Conservation (phyloP, 2,888 invertebrate species). For the Yponomeuta sedellus region DNA sequence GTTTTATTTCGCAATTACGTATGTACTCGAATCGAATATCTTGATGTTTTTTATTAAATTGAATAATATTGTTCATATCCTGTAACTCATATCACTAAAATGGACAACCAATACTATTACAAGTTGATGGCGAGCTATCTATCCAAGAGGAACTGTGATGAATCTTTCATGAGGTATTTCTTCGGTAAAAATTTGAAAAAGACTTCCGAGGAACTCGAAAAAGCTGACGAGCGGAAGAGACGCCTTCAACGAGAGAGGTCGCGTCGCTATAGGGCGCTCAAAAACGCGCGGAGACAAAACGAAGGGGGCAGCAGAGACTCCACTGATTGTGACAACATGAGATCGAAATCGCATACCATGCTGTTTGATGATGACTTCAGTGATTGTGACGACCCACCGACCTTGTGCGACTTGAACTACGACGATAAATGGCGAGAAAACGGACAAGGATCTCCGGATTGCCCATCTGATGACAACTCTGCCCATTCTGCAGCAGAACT, state of each 20-base stretch:
- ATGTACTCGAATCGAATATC: no score
- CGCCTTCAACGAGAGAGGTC: constrained; percentile 64
- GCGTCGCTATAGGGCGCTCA: constrained; percentile 61
- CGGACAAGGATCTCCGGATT: constrained; percentile 46
- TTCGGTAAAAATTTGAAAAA: constrained; percentile 67
- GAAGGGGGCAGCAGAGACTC: constrained; percentile 50
- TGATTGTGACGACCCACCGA: constrained; percentile 65
- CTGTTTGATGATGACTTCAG: constrained; percentile 55
- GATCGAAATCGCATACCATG: constrained; percentile 42
- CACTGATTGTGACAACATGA: constrained; percentile 37
- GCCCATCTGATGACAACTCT: constrained; percentile 65
- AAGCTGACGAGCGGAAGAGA: constrained; percentile 65
- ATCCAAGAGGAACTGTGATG: constrained; percentile 69
- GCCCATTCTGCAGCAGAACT: constrained; percentile 56
- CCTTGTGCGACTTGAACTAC: constrained; percentile 58
- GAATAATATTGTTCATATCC: not conserved
- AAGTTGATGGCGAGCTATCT: constrained; percentile 69
- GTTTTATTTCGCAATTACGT: constrained; percentile 64
- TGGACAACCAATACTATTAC: constrained; percentile 71
- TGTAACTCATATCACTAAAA: constrained; percentile 22
- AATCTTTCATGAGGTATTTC: constrained; percentile 71
- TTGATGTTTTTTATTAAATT: constrained; percentile 25
- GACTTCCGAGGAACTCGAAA: constrained; percentile 63
- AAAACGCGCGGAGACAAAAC: constrained; percentile 65
- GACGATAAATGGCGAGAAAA: constrained; percentile 59